A percentile compares a stretch with the other conserved stretches of the same genome.
phyloP scores from a whole-genome alignment of 2,797 vertebrate genomes.

The Dipus sagitta region DNA sequence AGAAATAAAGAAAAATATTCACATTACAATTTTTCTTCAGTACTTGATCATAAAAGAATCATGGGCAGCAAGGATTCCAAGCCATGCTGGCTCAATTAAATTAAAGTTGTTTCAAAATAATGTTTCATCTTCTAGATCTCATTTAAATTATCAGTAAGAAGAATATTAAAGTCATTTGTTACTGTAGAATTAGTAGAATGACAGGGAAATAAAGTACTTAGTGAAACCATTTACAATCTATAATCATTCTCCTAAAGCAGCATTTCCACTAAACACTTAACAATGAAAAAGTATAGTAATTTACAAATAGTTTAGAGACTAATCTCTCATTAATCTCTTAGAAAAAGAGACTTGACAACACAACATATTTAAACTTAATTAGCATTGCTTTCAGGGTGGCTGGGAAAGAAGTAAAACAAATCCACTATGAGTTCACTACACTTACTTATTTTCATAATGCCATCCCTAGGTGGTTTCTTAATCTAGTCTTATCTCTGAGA shows the following conservation, averaged over 20 bases:
- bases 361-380: constrained; percentile 73
- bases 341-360: constrained; percentile 57
- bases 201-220: constrained; percentile 72
- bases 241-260: constrained; percentile 67
- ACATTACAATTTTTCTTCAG: constrained; percentile 15
- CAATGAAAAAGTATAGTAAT: constrained; percentile 44
- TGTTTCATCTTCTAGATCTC: constrained; percentile 57
- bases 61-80: background rate
- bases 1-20: constrained; percentile 51
- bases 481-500: background rate
- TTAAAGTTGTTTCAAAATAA: constrained; percentile 67
- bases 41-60: constrained; percentile 14
- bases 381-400: constrained; percentile 57
- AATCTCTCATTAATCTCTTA: constrained; percentile 73
- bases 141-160: constrained; percentile 75
- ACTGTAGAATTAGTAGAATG: constrained; percentile 52
- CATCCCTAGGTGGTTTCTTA: constrained; percentile 34
- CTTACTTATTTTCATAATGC: constrained; percentile 60
- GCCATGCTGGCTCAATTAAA: constrained; percentile 45
- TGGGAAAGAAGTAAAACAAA: constrained; percentile 61
- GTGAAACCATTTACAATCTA: constrained; percentile 76
- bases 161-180: constrained; percentile 74
- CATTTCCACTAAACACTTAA: constrained; percentile 52
- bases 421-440: constrained; percentile 61
- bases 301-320: constrained; percentile 61